Conservation (phyloP, 2,797 vertebrate species). For the Enteromius viviparus region DNA sequence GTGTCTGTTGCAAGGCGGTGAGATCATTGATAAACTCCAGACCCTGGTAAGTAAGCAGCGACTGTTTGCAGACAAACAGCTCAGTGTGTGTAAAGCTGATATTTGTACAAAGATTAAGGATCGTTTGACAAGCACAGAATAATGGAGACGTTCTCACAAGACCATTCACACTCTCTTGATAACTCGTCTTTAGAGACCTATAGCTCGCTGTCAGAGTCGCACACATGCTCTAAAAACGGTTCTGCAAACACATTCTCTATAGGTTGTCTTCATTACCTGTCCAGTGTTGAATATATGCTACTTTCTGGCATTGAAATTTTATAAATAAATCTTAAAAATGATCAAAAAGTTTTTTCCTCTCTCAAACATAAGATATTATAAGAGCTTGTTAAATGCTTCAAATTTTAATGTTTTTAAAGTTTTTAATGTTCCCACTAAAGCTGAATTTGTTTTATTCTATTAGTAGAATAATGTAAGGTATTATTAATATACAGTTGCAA, state of each 20-base stretch:
- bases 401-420: too few species aligned
- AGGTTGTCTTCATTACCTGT: slow-evolving; percentile 9
- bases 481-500: background rate
- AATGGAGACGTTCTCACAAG: slow-evolving; percentile 78
- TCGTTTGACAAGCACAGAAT: slow-evolving; percentile 82
- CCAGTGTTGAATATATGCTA: background rate
- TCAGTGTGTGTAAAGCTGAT: slow-evolving; percentile 83
- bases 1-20: slow-evolving; percentile 67
- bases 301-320: background rate
- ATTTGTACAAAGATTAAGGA: slow-evolving; percentile 92
- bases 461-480: background rate
- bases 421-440: background rate
- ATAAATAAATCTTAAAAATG: background rate
- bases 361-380: background rate
- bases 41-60: slow-evolving; percentile 68
- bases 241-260: background rate
- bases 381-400: background rate
- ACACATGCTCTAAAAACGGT: slow-evolving; percentile 57
- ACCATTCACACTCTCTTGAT: slow-evolving; percentile 72
- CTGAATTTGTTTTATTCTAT: background rate
- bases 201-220: slow-evolving; percentile 47
- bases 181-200: slow-evolving; percentile 51
- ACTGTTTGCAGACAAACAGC: slow-evolving; percentile 79
- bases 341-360: background rate
- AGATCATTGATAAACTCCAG: slow-evolving; percentile 80